Evolutionary conservation across 2,797 vertebrate species (phyloP), one percentile per base, ranked within the genome.

Genomic region (Gallinago stenura): DNA sequence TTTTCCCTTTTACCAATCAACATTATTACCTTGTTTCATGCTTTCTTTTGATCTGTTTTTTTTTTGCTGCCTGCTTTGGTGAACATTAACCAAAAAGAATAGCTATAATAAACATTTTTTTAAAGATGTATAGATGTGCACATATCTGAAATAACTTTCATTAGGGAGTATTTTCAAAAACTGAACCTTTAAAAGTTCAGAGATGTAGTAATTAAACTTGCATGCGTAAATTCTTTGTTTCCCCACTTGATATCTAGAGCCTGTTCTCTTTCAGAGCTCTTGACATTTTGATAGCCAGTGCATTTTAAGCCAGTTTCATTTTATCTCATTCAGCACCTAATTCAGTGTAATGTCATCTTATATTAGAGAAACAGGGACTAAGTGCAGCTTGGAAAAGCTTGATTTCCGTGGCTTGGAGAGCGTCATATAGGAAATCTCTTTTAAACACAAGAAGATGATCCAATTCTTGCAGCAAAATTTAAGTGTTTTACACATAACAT

Each of bases 201-300:
- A 54, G 28, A 77, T 46, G 41, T 33, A n/a, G 15, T 61, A 96
- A 92, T 92, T 85, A 85, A 89, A 60, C 41, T 43, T 88, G 21
- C 26, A 46, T 64, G 58, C 24, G 54, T 66, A 60, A 95, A 75
- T 60, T 72, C 58, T 90, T 84, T 53, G n/a, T 82, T 95, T 88
- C 46, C 53, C 9, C 31, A 75, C 69, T 83, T 83, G 76, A 30
- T 48, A 57, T 17, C 22, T 85, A 37, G 48, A 85, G 75, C 45
- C 75, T 87, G 75, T 71, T 91, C 48, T 64, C 57, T 83, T 83
- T 94, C 82, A 57, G 28, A 95, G 18, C 48, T 87, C 82, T 92
- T 94, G 94, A 96, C 91, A 92, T 95, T 94, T 95, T 79, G 77
- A 76, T 94, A 90, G 87, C 70, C 56, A 92, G 93, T 94, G 46